Evolutionary conservation across 37 sponge, comb jelly and placozoan genomes (phyloP).

Genomic region (Haliclona indistincta): DNA sequence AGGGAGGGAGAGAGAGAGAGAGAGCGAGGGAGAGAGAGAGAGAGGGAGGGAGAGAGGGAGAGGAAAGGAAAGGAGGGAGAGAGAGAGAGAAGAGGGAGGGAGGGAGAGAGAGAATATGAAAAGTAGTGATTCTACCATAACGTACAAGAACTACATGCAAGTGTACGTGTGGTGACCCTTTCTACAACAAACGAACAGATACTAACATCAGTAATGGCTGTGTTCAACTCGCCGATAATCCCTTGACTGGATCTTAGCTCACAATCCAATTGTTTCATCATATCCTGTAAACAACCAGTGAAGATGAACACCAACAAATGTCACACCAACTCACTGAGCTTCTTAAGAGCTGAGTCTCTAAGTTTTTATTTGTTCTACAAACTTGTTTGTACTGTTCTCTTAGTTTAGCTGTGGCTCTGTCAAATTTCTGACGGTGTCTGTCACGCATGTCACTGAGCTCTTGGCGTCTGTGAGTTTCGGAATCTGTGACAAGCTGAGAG

Average conservation of each 20-base stretch:
- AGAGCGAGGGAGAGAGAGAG: too few relatives aligned
- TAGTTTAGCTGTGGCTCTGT: conserved; percentile 50
- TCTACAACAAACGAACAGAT: too few relatives aligned
- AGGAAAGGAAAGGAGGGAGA: too few relatives aligned
- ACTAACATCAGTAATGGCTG: conserved; percentile 40
- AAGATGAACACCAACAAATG: too few relatives aligned
- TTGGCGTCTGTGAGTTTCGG: conserved; percentile 6
- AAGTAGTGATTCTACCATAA: too few relatives aligned
- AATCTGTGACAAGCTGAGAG: conserved; percentile 16
- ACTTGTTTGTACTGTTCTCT: conserved; percentile 45
- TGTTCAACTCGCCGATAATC: conserved; percentile 30
- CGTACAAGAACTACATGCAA: too few relatives aligned
- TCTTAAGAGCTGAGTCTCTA: conserved; percentile 37
- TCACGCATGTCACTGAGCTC: conserved; percentile 58
- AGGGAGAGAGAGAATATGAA: too few relatives aligned
- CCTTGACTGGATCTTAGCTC: conserved; percentile 42
- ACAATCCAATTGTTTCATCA: conserved; percentile 27
- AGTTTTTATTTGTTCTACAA: conserved; percentile 18
- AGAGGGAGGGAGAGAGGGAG: too few relatives aligned
- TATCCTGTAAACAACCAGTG: too few relatives aligned
- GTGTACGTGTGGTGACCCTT: too few relatives aligned
- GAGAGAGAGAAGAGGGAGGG: too few relatives aligned
- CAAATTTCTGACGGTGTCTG: conserved; percentile 42
- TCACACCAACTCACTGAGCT: conserved; percentile 25
- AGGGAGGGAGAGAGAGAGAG: too few relatives aligned